phyloP scores from a whole-genome alignment of 2,797 vertebrate species.

The Varecia variegata region DNA sequence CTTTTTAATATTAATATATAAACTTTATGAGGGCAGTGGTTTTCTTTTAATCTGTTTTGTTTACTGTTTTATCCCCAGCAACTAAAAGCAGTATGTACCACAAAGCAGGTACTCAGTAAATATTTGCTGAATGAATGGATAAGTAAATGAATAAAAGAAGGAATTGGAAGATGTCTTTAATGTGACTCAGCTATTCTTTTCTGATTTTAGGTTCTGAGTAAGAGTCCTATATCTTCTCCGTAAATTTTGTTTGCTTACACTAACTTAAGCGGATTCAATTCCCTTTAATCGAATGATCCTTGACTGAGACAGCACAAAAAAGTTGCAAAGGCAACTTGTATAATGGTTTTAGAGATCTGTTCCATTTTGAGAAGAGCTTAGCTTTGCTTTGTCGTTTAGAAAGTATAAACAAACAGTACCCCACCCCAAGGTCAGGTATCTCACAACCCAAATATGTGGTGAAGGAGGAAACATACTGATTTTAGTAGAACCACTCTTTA shows the following conservation, averaged over 20 bases:
- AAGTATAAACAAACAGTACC: neutral
- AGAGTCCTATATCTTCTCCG: neutral
- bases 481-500: neutral
- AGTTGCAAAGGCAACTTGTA: neutral
- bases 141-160: slow-evolving; percentile 6
- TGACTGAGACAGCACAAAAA: neutral
- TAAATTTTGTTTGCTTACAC: neutral
- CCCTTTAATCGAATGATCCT: neutral
- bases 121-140: neutral
- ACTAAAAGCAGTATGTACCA: neutral
- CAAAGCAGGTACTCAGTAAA: neutral
- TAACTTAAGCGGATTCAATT: neutral
- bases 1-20: neutral
- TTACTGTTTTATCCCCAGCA: neutral
- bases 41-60: neutral
- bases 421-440: neutral
- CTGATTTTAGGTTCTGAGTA: neutral
- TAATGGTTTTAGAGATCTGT: neutral
- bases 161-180: neutral
- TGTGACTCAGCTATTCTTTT: neutral
- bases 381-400: neutral
- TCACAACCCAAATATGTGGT: neutral
- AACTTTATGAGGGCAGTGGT: neutral
- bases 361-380: neutral
- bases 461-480: neutral